Evolutionary conservation across 2,888 invertebrate species (phyloP).

Genomic region (Isotomurus palustris): DNA sequence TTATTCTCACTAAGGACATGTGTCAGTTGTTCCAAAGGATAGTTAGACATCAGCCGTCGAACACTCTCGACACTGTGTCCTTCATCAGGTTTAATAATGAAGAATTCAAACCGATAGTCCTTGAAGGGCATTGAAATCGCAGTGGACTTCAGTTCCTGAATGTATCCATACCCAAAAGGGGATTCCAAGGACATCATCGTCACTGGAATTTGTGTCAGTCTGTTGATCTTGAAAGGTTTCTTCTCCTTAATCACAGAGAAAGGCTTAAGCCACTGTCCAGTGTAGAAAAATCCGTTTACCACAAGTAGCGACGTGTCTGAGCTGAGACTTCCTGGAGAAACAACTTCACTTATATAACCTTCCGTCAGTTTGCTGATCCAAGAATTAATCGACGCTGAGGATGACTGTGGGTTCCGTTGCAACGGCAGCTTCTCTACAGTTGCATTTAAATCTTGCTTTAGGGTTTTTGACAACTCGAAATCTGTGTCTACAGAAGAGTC

Average conservation of each 20-base stretch:
- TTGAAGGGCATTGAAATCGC: constrained; percentile 33
- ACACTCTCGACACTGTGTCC: constrained; percentile 9
- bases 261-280: constrained; percentile 30
- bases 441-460: too few relatives aligned
- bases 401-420: too few relatives aligned
- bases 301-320: constrained; percentile 16
- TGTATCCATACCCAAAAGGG: constrained; percentile 20
- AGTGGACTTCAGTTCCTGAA: constrained; percentile 15
- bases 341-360: constrained; percentile 18
- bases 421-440: too few relatives aligned
- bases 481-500: too few relatives aligned
- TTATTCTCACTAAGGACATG: constrained; percentile 16
- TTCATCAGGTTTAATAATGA: constrained; percentile 29
- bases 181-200: constrained; percentile 27
- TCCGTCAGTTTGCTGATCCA: constrained; percentile 26
- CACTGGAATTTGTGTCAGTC: constrained; percentile 4
- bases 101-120: constrained; percentile 29
- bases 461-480: too few relatives aligned
- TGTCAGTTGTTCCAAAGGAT: constrained; percentile 16
- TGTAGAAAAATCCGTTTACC: constrained; percentile 29
- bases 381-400: constrained; percentile 19
- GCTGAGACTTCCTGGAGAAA: neutral
- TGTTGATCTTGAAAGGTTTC: neutral
- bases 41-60: constrained; percentile 13
- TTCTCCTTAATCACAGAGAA: constrained; percentile 12